Base-by-base conservation (phyloP, 2,888 invertebrate species). In the Melieria picta region DNA sequence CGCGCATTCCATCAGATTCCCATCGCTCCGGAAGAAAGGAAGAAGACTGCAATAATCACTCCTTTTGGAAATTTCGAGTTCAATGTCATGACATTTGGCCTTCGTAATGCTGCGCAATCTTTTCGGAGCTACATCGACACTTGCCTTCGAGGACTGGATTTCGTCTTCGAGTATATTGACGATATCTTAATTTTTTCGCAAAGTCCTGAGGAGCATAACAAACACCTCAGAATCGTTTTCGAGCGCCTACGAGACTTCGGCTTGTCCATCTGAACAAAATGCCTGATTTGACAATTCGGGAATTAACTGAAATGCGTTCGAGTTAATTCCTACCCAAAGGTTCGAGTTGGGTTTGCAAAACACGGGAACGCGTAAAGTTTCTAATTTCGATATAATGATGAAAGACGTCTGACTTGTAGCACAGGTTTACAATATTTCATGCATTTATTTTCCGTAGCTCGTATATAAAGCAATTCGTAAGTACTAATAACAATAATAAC, bases 1-100 rank as follows among this genome's bases (percentile, higher is more conserved):
- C 66, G 61, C 45, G 65, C 68, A 9, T 73, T 71, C 30, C 71
- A 71, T 10, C 71, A 71, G 48, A 57, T 67, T 4, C 70, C 71
- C 46, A 11, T 73, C 64, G 16, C 57, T 62, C 13, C 67, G 57
- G 57, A 61, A 62, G n/a, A 69, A 7, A 47, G 72, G 3, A 61
- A 66, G 4, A 74, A 72, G 45, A 70, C 63, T 7, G 69, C 74
- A 52, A 71, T 69, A 7, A 62, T 52, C 30, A 73, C 69, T 5
- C 71, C 73, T 6, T 73, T 75, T 7, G 65, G 65, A 30, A 10
- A 55, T 4, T 65, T 43, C 11, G 65, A 65, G n/a, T 55, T 30
- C 42, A 5, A 42, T 30, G 30, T 13, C 16, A 65, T 65, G 65
- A 9, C 65, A 56, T 77, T 70, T 70, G 64, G 69, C 5, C 74